phyloP scores from a whole-genome alignment of 2,888 invertebrate species.

The Sphinx pinastri region DNA sequence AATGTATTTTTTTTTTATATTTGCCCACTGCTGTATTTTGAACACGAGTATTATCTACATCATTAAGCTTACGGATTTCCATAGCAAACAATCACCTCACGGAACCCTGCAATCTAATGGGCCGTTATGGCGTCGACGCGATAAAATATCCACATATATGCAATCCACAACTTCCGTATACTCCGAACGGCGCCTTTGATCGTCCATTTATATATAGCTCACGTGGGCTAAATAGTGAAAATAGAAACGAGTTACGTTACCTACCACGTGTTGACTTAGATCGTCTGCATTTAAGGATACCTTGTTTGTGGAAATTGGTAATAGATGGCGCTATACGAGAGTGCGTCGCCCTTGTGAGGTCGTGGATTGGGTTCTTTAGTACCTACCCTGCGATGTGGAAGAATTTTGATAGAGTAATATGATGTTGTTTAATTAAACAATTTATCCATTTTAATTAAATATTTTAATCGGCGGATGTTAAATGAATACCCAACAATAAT shows the following conservation, averaged over 20 bases:
- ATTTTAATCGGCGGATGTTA: too few species aligned
- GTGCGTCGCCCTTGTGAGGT: background rate
- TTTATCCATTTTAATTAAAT: too few species aligned
- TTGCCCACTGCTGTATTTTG: background rate
- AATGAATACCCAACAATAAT: too few species aligned
- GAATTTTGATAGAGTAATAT: too few species aligned
- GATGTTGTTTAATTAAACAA: too few species aligned
- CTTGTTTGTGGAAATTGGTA: background rate
- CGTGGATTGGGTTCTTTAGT: too few species aligned
- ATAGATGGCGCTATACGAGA: conserved; percentile 4
- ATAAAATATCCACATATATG: conserved; percentile 53
- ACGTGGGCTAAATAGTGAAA: conserved; percentile 30
- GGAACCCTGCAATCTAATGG: conserved; percentile 55
- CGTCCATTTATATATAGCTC: conserved; percentile 34
- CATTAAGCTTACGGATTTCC: background rate
- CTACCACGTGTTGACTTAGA: conserved; percentile 23
- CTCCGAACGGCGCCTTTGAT: conserved; percentile 38
- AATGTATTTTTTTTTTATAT: too few species aligned
- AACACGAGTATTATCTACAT: background rate
- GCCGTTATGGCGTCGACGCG: conserved; percentile 57
- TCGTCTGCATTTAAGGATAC: conserved; percentile 21
- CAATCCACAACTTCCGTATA: conserved; percentile 41
- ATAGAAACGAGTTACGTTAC: conserved; percentile 29
- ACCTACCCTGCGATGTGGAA: too few species aligned
- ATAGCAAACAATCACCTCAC: conserved; percentile 19